These are phyloP conservation scores for Procambarus virginalis DNA, from an alignment of 1,140 invertebrate genomes.

Conservation along the genomic window DNA sequence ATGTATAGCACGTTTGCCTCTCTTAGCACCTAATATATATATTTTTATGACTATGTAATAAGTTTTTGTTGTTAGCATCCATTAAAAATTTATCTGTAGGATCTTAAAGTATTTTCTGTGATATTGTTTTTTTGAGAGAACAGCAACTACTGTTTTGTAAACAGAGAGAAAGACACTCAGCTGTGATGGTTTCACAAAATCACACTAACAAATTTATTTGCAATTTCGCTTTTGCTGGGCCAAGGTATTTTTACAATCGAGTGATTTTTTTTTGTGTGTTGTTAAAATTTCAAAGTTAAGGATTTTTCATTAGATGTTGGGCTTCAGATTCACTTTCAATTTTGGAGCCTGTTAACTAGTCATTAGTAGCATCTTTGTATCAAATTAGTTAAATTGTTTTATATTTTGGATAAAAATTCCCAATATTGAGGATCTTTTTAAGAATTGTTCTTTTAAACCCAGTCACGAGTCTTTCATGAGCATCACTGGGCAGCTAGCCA, in stretches of 20 bases:
- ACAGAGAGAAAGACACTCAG: background rate
- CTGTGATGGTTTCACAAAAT: background rate
- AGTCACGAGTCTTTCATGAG: background rate
- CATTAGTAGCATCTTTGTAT: background rate
- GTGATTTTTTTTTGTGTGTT: background rate
- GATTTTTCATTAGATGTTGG: background rate
- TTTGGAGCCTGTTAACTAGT: background rate
- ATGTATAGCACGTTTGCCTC: conserved; percentile 44
- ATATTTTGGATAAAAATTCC: background rate
- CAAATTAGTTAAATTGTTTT: background rate
- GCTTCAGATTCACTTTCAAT: background rate
- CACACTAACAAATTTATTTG: background rate
- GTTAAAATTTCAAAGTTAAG: background rate
- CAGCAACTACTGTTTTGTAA: background rate
- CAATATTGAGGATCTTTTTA: background rate
- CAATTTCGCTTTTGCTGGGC: background rate
- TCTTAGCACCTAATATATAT: conserved; percentile 39
- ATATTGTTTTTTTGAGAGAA: conserved; percentile 24
- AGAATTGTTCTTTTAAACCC: background rate
- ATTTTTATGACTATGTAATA: conserved; percentile 41
- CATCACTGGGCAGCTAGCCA: too few species aligned
- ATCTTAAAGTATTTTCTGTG: conserved; percentile 52
- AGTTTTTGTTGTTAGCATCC: conserved; percentile 18
- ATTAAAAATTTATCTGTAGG: conserved; percentile 10
- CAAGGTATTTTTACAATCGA: background rate